Base-by-base conservation (phyloP, 2,113 vertebrate species). In the Meles meles region DNA sequence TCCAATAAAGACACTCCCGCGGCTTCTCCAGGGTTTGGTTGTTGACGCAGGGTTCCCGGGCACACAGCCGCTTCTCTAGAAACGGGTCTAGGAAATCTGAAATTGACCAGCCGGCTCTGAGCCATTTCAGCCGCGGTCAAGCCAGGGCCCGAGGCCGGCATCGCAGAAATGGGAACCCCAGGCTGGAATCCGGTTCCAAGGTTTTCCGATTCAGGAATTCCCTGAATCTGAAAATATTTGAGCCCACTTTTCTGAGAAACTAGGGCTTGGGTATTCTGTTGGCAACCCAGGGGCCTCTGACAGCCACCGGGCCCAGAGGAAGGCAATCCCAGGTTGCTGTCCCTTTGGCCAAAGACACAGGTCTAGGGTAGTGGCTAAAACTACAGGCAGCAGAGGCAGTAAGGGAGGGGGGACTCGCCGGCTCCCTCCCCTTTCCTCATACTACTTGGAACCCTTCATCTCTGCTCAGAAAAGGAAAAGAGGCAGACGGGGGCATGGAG, bases 11-110 rank as follows among this genome's bases (percentile, higher is more conserved):
- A 92, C 49, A 47, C 34, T 69, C 90, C 95, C 27, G 52, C 27
- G 49, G 57, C 84, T 92, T 90, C 92, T 92, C 71, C 63, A 1
- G 84, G 89, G 65, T 80, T 67, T 77, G 59, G 61, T 27, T 86
- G 96, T 72, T 49, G 92, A 81, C 52, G 13, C 63, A 12, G 80
- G 52, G 39, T 37, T 61, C 84, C 72, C 0, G 23, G 63, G 79
- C 47, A 39, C 55, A n/a, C 90, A n/a, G 65, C n/a, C 59, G 71
- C 95, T 97, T 92, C 97, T 97, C 83, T 85, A 92, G 87, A 97
- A 81, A 87, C 80, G 94, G 97, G 97, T 97, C 87, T 95, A 31
- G 2, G 42, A 59, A 65, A 39, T 85, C 67, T 95, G 44, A 91
- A 86, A 71, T 25, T 71, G 81, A 67, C 69, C 47, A 34, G 59